A percentile compares a stretch with the other conserved stretches of the same genome.
Evolutionary conservation across 2,888 invertebrate genomes (phyloP).

Genomic region (Brenthis hecate): DNA sequence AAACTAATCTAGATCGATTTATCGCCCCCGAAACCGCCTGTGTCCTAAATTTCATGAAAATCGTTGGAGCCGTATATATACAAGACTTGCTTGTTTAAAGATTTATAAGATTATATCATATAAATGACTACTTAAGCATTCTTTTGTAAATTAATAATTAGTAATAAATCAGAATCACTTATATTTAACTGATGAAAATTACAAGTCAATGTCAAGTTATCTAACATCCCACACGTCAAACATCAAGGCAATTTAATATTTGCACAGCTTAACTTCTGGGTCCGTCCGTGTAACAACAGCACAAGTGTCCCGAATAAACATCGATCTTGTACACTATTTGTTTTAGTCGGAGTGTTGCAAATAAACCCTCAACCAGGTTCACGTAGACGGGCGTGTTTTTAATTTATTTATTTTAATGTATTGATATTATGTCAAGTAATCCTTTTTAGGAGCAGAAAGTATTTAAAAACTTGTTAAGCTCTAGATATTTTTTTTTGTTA

Average conservation of each 20-base stretch:
- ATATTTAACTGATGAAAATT: not conserved
- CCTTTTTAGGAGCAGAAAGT: too few relatives aligned
- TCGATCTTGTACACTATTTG: constrained; percentile 65
- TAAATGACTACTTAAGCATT: too few relatives aligned
- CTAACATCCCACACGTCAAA: constrained; percentile 27
- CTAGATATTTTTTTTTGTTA: too few relatives aligned
- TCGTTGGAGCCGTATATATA: too few relatives aligned
- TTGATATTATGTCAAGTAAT: too few relatives aligned
- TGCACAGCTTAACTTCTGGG: constrained; percentile 56
- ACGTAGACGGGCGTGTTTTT: constrained; percentile 23
- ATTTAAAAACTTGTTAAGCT: too few relatives aligned
- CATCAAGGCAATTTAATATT: constrained; percentile 65
- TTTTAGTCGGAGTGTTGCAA: constrained; percentile 55
- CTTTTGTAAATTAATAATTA: too few relatives aligned
- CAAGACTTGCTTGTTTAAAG: too few relatives aligned
- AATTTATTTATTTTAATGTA: not conserved
- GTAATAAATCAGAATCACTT: not conserved
- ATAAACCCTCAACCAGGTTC: constrained; percentile 47
- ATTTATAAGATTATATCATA: too few relatives aligned
- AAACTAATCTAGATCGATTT: too few relatives aligned
- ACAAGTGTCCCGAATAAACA: constrained; percentile 69
- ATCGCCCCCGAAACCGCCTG: too few relatives aligned
- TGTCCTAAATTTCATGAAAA: too few relatives aligned
- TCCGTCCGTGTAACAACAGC: constrained; percentile 52
- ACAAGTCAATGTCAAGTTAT: constrained; percentile 27